phyloP scores from a whole-genome alignment of 2,113 vertebrate genomes.

The Brachionichthys hirsutus region DNA sequence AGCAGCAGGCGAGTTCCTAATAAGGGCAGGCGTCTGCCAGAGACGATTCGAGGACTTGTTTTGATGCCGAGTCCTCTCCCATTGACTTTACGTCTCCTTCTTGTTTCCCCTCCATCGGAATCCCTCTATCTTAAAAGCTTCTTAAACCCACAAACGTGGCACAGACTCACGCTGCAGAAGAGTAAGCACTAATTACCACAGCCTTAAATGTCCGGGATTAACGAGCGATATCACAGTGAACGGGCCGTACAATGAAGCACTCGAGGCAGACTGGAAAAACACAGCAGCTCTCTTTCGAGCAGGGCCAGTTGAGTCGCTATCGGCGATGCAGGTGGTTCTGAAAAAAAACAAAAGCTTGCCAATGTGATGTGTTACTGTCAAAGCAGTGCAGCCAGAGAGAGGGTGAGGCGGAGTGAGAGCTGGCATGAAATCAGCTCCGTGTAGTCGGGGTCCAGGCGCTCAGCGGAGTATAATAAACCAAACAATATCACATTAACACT shows the following conservation, averaged over 20 bases:
- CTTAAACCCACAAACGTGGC: constrained; percentile 10
- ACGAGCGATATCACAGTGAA: constrained; percentile 28
- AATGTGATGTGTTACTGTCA: constrained; percentile 37
- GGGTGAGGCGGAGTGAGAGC: not conserved
- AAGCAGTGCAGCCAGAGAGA: constrained; percentile 8
- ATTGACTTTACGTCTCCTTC: constrained; percentile 11
- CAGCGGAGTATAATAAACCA: constrained; percentile 58
- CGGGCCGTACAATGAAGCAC: constrained; percentile 15
- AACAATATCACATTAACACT: constrained; percentile 71
- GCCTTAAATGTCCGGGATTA: constrained; percentile 23
- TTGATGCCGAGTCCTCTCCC: constrained; percentile 33
- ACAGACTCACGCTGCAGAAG: constrained; percentile 1
- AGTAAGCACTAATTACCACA: constrained; percentile 28
- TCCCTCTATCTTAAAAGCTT: constrained; percentile 19
- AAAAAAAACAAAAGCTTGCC: constrained; percentile 12
- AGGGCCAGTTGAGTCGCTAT: constrained; percentile 21
- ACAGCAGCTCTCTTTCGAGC: constrained; percentile 1
- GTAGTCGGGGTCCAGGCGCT: constrained; percentile 42
- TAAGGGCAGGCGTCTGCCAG: constrained; percentile 49
- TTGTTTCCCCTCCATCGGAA: constrained; percentile 9
- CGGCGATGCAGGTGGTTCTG: constrained; percentile 11
- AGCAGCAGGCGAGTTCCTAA: constrained; percentile 28
- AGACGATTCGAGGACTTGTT: constrained; percentile 30
- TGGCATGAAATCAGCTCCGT: constrained; percentile 41
- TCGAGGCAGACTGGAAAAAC: not conserved